Percentiles rank a stretch among this genome's conserved stretches.
These are phyloP conservation scores for Salvator merianae DNA, from an alignment of 2,113 vertebrate species.

Conservation along the genomic window DNA sequence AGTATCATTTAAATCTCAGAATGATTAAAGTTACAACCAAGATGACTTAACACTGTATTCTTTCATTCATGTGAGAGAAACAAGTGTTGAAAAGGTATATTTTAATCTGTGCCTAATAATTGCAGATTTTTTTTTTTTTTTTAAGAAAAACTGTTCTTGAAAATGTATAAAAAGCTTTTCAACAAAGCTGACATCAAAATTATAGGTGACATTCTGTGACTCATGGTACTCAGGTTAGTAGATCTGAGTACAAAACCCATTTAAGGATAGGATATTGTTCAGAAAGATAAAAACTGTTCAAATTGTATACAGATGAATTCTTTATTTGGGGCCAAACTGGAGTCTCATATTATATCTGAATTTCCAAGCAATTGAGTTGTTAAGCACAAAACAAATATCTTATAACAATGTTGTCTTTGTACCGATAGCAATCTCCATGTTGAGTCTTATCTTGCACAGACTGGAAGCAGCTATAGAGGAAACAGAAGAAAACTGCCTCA, in stretches of 20 bases:
- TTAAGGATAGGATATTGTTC: slow-evolving; percentile 41
- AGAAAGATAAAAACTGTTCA: slow-evolving; percentile 43
- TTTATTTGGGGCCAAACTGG: slow-evolving; percentile 41
- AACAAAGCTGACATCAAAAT: slow-evolving; percentile 58
- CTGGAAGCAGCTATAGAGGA: neutral
- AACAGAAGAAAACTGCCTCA: slow-evolving; percentile 19
- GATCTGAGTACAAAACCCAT: slow-evolving; percentile 36
- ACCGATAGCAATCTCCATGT: slow-evolving; percentile 16
- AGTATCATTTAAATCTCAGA: slow-evolving; percentile 43
- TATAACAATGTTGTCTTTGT: slow-evolving; percentile 18
- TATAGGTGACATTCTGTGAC: slow-evolving; percentile 42
- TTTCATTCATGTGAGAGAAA: slow-evolving; percentile 41
- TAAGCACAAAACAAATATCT: slow-evolving; percentile 44
- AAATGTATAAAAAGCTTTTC: slow-evolving; percentile 48
- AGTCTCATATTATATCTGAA: slow-evolving; percentile 39
- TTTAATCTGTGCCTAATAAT: slow-evolving; percentile 41
- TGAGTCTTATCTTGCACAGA: neutral
- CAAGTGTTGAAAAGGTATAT: slow-evolving; percentile 30
- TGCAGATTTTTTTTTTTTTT: neutral
- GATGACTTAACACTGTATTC: slow-evolving; percentile 42
- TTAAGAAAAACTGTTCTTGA: neutral
- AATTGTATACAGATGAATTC: slow-evolving; percentile 7
- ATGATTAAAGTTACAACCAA: slow-evolving; percentile 35
- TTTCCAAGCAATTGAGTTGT: slow-evolving; percentile 34
- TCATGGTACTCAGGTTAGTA: slow-evolving; percentile 38